Evolutionary conservation across 2,797 vertebrate genomes (phyloP), one percentile per base, ranked within the genome.

Genomic region (Syndactyla subalaris): DNA sequence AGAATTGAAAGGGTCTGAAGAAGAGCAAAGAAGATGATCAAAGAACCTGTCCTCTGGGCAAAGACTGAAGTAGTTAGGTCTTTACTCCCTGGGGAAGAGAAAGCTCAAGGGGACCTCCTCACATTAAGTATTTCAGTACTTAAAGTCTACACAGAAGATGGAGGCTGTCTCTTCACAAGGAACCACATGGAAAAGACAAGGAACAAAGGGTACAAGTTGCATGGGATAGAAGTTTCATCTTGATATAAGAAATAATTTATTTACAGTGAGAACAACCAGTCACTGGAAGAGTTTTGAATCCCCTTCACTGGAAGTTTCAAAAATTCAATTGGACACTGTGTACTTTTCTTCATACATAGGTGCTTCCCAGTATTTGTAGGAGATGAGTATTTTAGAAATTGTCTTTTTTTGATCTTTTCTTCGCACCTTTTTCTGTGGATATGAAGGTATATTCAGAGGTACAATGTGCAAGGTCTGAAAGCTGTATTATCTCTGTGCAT

Each of bases 31-130:
- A 57, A 18, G 12, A 30, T 46, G 14, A 19, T 38, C 29, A 45
- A 63, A 57, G 43, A 34, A 22, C 7, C 12, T 30, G 20, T 14
- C 16, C 17, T 39, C 4, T 45, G 17, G 21, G 6, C n/a, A 51
- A 76, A 51, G 7, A 45, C 7, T 51, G n/a, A 49, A 77, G 8
- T 29, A 63, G 10, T 51, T 63, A 22, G 9, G 17, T 45, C 43
- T 83, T 38, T 48, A 48, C 27, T 38, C 27, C 4, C 32, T 0
- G 0, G 27, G 14, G 36, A 41, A 67, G 26, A 34, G 34, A 62
- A 49, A 22, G 15, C 8, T 57, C 16, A 0, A 0, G 16, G 6
- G 10, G 20, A 62, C 3, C 16, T 43, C n/a, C 22, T 45, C 20
- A 18, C 7, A 39, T 39, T 39, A 39, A 57, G 21, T 45, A 70